A percentile compares a stretch with the other conserved stretches of the same genome.
These are phyloP conservation scores for Erebia epiphron DNA, from an alignment of 2,888 invertebrate species.

Conservation along the genomic window DNA sequence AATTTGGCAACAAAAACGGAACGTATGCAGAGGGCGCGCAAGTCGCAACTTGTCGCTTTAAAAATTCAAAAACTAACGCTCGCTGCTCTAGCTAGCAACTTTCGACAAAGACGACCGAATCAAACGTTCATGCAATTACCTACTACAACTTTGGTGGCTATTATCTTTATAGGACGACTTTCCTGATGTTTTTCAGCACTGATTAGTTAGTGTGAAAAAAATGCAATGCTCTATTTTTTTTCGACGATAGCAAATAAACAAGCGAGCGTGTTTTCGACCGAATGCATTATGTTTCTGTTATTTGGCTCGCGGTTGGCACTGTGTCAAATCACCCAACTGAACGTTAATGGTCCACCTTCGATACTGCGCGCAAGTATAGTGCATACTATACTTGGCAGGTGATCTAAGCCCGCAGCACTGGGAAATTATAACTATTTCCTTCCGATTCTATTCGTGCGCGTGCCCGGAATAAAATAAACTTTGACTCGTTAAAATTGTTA, in stretches of 20 bases:
- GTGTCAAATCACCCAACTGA: slow-evolving; percentile 57
- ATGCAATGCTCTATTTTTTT: slow-evolving; percentile 15
- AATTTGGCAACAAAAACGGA: too few relatives aligned
- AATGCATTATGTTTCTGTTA: slow-evolving; percentile 49
- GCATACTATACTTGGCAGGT: slow-evolving; percentile 31
- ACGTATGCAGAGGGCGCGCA: too few relatives aligned
- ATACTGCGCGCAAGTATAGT: slow-evolving; percentile 19
- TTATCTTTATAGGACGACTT: too few relatives aligned
- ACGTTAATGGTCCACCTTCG: slow-evolving; percentile 64
- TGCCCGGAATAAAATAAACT: neutral
- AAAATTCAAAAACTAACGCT: too few relatives aligned
- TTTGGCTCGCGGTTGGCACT: slow-evolving; percentile 66
- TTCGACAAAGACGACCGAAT: too few relatives aligned
- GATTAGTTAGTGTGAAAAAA: slow-evolving; percentile 1
- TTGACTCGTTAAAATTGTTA: neutral
- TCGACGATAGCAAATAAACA: slow-evolving; percentile 37
- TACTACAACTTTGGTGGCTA: too few relatives aligned
- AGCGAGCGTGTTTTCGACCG: slow-evolving; percentile 36
- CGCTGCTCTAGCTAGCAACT: too few relatives aligned
- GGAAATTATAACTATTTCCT: slow-evolving; percentile 24
- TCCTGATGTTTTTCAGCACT: neutral
- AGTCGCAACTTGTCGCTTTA: too few relatives aligned
- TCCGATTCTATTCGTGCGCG: slow-evolving; percentile 13
- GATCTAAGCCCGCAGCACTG: slow-evolving; percentile 22
- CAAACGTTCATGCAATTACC: too few relatives aligned